Evolutionary conservation across 2,113 vertebrate species (phyloP), one percentile per base, ranked within the genome.

Genomic region (Macheiramphus alcinus): DNA sequence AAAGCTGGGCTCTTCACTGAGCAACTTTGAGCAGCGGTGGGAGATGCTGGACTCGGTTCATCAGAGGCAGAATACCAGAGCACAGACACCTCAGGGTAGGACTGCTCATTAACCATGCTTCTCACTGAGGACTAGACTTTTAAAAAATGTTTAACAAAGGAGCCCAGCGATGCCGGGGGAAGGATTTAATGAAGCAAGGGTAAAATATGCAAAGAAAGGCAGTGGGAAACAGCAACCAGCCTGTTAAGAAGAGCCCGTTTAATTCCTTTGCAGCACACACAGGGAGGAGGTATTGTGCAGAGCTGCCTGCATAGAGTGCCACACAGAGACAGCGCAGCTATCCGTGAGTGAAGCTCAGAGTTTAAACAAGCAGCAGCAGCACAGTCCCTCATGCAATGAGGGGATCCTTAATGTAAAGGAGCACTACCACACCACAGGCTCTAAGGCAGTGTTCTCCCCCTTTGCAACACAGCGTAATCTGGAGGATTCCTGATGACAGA

Each of bases 81-180:
- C 52, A 85, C 27, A 56, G 45, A 62, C 25, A 72, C 20, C 20
- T 43, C 34, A 65, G 29, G 21, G 14, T 5, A 71, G 43, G 11
- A 48, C 66, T 56, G 42, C 32, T 81, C 21, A 21, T 63, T 42
- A 80, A 15, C 21, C 4, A 2, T 10, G 13, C 8, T 43, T 68
- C 17, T 88, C 47, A 66, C 0, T n/a, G 45, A 42, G 53, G 31
- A 80, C 31, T 32, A 52, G 48, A 27, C 23, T 71, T 59, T 6
- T 3, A 13, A 61, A 52, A 74, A 38, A 29, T 1, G 7, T 10
- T 67, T 75, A 80, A 66, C 17, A 55, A 47, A 19, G 20, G 66
- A 92, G 25, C 4, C 25, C 32, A 56, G 71, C 1, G 3, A 40
- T 15, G 48, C 7, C 18, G 0, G 0, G 48, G 32, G 22, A 86